phyloP scores from a whole-genome alignment of 2,888 invertebrate genomes.

The Aporophyla nigra region DNA sequence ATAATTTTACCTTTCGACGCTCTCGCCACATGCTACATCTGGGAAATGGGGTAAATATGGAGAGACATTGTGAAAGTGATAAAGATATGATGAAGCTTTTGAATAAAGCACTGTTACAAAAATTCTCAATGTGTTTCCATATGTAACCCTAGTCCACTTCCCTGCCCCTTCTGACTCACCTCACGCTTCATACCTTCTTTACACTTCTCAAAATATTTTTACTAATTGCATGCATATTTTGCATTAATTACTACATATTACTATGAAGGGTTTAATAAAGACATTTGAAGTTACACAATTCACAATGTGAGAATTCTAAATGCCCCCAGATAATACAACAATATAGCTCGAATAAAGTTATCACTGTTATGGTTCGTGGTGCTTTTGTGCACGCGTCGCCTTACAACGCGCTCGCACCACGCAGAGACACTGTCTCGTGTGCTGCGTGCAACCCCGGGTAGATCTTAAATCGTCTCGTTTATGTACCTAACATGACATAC shows the following conservation, averaged over 20 bases:
- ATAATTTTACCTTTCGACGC: constrained; percentile 85
- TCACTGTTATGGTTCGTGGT: constrained; percentile 2
- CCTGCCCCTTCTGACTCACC: constrained; percentile 74
- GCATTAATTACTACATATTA: constrained; percentile 25
- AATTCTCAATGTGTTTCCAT: constrained; percentile 93
- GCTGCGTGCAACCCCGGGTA: constrained; percentile 40
- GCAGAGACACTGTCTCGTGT: constrained; percentile 24
- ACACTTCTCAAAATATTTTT: constrained; percentile 57
- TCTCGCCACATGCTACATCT: constrained; percentile 91
- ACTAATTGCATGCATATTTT: constrained; percentile 68
- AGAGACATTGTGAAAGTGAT: constrained; percentile 93
- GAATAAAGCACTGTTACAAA: constrained; percentile 93
- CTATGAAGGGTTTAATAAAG: constrained; percentile 23
- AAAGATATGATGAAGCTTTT: constrained; percentile 91
- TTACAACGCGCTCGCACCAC: constrained; percentile 46
- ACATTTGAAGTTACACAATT: constrained; percentile 8
- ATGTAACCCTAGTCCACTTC: constrained; percentile 86
- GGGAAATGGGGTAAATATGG: constrained; percentile 93
- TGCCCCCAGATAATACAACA: not conserved
- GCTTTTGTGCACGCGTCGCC: constrained; percentile 58
- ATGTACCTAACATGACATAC: not conserved
- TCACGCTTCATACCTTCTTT: constrained; percentile 65
- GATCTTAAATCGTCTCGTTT: constrained; percentile 61
- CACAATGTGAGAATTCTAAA: constrained; percentile 15
- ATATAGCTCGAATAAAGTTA: not conserved